A percentile compares a stretch with the other conserved stretches of the same genome.
phyloP scores from a whole-genome alignment of 2,888 invertebrate species.

The Zootermopsis nevadensis region DNA sequence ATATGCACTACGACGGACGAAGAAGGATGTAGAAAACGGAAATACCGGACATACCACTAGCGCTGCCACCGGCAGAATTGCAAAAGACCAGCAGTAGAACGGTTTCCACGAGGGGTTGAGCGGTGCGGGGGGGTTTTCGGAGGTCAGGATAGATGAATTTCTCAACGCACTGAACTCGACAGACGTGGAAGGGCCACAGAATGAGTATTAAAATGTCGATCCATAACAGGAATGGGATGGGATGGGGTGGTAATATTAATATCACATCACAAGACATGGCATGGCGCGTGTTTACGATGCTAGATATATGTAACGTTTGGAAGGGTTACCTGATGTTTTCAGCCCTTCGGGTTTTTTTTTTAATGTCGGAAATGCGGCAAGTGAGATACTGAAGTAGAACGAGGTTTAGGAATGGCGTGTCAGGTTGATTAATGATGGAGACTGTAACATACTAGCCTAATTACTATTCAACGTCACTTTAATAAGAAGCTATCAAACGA shows the following conservation, averaged over 20 bases:
- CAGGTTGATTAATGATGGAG: constrained; percentile 3
- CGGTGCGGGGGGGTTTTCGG: background rate
- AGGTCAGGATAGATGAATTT: constrained; percentile 18
- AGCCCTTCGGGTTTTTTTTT: background rate
- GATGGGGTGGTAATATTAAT: background rate
- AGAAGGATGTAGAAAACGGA: constrained; percentile 18
- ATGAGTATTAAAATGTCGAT: constrained; percentile 25
- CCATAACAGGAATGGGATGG: background rate
- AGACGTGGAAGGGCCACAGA: background rate
- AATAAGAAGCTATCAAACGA: background rate
- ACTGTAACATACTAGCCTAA: constrained; percentile 17
- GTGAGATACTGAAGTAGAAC: constrained; percentile 16
- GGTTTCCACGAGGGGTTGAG: background rate
- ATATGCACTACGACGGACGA: background rate
- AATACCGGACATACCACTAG: constrained; percentile 26
- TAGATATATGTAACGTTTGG: background rate
- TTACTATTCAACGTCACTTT: background rate
- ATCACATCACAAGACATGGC: constrained; percentile 5
- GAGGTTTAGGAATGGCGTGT: background rate
- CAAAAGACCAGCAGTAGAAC: constrained; percentile 12
- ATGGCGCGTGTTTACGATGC: background rate
- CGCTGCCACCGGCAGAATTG: constrained; percentile 12
- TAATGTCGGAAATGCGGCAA: background rate
- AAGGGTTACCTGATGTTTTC: constrained; percentile 3
- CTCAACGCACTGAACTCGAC: constrained; percentile 21